Conservation (phyloP, 2,113 vertebrate genomes). For the Potamarius usumacintae region DNA sequence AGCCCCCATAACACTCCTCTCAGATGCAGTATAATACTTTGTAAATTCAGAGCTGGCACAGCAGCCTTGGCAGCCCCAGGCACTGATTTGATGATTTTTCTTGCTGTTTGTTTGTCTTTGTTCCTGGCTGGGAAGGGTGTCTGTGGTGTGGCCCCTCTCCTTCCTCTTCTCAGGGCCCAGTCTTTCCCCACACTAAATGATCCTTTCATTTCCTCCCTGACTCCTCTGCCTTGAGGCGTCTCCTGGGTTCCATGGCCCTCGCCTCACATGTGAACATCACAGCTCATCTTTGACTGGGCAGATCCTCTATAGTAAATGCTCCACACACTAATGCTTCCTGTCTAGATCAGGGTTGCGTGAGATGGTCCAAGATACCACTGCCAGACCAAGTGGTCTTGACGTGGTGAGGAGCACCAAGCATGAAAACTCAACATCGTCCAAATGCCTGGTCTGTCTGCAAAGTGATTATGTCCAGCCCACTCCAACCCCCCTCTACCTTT, state of each 20-base stretch:
- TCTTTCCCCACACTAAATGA: conserved; percentile 73
- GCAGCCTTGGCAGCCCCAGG: conserved; percentile 34
- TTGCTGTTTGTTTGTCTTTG: conserved; percentile 57
- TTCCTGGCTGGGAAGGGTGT: conserved; percentile 51
- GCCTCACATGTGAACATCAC: conserved; percentile 74
- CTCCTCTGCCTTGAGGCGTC: conserved; percentile 71
- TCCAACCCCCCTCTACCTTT: conserved; percentile 25
- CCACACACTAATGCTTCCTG: conserved; percentile 77
- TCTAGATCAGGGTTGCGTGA: conserved; percentile 76
- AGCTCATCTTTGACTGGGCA: conserved; percentile 75
- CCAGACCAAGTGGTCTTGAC: conserved; percentile 68
- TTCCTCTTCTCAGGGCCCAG: conserved; percentile 34
- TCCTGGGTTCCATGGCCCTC: conserved; percentile 50
- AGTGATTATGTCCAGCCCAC: conserved; percentile 22
- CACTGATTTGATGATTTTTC: conserved; percentile 53
- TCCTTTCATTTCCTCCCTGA: conserved; percentile 83
- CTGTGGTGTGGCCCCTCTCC: conserved; percentile 60
- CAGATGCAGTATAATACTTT: conserved; percentile 47
- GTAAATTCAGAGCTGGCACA: conserved; percentile 35
- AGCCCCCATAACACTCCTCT: conserved; percentile 29
- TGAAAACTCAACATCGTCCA: neutral
- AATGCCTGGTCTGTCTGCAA: conserved; percentile 21
- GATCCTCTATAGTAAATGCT: conserved; percentile 78
- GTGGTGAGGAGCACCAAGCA: conserved; percentile 56
- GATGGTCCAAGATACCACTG: conserved; percentile 64